phyloP scores from a whole-genome alignment of 2,113 vertebrate genomes.

The Trinectes maculatus region DNA sequence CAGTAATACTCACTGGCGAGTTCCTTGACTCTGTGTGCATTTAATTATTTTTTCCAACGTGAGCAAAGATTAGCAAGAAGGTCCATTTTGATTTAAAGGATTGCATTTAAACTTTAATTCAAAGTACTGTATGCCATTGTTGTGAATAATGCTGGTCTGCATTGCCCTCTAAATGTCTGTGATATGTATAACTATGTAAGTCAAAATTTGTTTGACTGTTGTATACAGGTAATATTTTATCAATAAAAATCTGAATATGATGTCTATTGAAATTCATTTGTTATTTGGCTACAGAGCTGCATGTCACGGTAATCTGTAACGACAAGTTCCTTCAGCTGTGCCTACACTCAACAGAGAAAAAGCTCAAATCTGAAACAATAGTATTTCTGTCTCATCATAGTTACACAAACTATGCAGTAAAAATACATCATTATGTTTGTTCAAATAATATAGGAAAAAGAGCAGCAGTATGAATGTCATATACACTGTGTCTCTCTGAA shows the following conservation, averaged over 20 bases:
- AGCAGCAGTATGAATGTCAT: no score
- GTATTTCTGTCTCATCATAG: no score
- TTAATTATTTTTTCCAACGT: conserved; percentile 37
- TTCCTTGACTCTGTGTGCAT: conserved; percentile 47
- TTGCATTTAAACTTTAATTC: conserved; percentile 60
- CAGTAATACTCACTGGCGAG: conserved; percentile 28
- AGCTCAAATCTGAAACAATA: not conserved
- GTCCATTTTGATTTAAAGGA: conserved; percentile 45
- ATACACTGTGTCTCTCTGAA: no score
- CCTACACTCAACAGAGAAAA: not conserved
- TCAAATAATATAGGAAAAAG: no score
- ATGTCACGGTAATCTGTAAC: not conserved
- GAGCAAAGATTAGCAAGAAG: conserved; percentile 45
- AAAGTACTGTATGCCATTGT: conserved; percentile 62
- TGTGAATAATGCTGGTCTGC: conserved; percentile 67
- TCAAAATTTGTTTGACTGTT: conserved; percentile 70
- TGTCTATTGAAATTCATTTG: conserved; percentile 24
- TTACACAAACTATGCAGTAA: no score
- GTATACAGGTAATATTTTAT: conserved; percentile 80
- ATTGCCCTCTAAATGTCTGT: conserved; percentile 73
- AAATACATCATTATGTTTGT: no score
- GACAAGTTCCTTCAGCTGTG: not conserved
- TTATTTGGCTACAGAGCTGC: conserved; percentile 8
- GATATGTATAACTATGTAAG: conserved; percentile 65
- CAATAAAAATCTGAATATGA: conserved; percentile 75